phyloP scores from a whole-genome alignment of 2,888 invertebrate species.

The Torymus texanus region DNA sequence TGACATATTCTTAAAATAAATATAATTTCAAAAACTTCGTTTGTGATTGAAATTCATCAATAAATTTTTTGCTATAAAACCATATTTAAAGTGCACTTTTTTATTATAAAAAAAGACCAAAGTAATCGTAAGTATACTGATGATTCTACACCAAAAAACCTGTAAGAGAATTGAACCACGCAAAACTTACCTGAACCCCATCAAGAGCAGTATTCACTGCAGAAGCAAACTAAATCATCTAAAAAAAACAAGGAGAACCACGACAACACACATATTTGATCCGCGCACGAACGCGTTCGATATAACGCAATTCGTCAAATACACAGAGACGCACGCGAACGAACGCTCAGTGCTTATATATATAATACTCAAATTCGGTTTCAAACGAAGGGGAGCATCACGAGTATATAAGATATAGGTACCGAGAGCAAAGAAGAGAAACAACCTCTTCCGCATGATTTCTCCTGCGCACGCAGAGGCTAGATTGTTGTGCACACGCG shows the following conservation, averaged over 20 bases:
- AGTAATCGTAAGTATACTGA: too few species aligned
- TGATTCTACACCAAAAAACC: too few species aligned
- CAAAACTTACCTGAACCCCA: too few species aligned
- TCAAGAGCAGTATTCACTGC: too few species aligned
- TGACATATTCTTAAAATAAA: too few species aligned
- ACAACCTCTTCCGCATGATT: slow-evolving; percentile 39
- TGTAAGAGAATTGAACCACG: too few species aligned
- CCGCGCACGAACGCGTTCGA: background rate
- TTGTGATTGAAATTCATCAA: too few species aligned
- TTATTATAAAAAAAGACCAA: too few species aligned
- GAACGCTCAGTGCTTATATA: background rate
- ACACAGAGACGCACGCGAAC: background rate
- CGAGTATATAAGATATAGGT: background rate
- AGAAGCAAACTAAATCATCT: too few species aligned
- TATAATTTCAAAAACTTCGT: too few species aligned
- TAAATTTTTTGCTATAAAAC: too few species aligned
- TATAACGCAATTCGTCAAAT: slow-evolving; percentile 39
- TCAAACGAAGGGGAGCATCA: background rate
- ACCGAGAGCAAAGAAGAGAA: background rate
- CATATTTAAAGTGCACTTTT: too few species aligned
- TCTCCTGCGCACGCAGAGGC: background rate
- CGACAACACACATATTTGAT: background rate
- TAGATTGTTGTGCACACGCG: slow-evolving; percentile 34
- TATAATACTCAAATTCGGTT: background rate
- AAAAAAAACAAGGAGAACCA: background rate